Evolutionary conservation across 2,797 vertebrate genomes (phyloP), one percentile per base, ranked within the genome.

Genomic region (Cottoperca gobio): DNA sequence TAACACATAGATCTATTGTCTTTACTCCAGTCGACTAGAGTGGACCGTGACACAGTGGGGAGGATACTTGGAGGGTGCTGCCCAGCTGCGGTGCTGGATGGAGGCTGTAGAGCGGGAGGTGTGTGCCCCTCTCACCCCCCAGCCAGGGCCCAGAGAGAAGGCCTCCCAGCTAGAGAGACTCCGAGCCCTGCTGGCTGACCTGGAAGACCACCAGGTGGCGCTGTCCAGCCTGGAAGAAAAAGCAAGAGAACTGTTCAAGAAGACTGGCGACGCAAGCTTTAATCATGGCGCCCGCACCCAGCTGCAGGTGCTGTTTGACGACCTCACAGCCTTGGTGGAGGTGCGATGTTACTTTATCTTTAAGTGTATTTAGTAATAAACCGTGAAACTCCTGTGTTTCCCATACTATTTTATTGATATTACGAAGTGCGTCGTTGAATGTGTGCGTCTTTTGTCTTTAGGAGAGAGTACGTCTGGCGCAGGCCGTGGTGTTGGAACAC

Each of bases 401-500:
- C n/a, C 9, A 1, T 39, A 46, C 6, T 2, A 17, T 35, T 46
- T 23, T 14, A 23, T 8, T 4, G 13, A 46, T 35, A 6, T 58
- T 57, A 10, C 10, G 0, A 49, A 35, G 6, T 17, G 1, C 24
- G 50, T 17, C 57, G 12, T 23, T 64, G 11, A 14, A 23, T 42
- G 16, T 63, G 40, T 69, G 7, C 68, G 10, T 55, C 50, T 76
- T n/a, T 60, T 67, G 23, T 84, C 49, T 77, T 39, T 19, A 99
- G 98, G 97, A 96, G 70, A 96, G 97, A 91, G 97, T 99, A 88
- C 95, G 91, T 60, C 94, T 95, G 55, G 95, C 95, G 0, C 97
- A 99, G 94, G 96, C 96, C 3, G 95, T 96, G 2, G 96, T 99
- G 74, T 94, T 97, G 81, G 97, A 99, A 79, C 98, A 99, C 74